A percentile compares a stretch with the other conserved stretches of the same genome.
These are phyloP conservation scores for Hypsopygia costalis DNA, from an alignment of 2,888 invertebrate genomes.

Conservation along the genomic window DNA sequence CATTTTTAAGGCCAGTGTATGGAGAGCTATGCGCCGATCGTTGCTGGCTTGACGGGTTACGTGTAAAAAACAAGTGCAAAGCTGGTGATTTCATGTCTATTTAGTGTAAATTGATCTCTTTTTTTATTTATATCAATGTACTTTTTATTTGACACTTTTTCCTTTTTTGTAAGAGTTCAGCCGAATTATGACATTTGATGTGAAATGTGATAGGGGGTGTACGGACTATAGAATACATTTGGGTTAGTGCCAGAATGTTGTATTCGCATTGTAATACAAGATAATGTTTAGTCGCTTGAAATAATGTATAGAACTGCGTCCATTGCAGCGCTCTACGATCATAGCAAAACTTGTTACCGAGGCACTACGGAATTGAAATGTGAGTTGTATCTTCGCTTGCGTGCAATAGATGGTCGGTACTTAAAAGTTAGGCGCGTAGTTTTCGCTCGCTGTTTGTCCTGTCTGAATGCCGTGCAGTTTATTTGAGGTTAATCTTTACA, in stretches of 20 bases:
- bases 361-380: slow-evolving; percentile 76
- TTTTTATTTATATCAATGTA: too few relatives aligned
- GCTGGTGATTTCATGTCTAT: too few relatives aligned
- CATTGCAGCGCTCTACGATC: slow-evolving; percentile 24
- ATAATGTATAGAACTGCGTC: slow-evolving; percentile 16
- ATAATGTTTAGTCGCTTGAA: too few relatives aligned
- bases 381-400: slow-evolving; percentile 63
- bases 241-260: too few relatives aligned
- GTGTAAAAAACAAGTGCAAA: too few relatives aligned
- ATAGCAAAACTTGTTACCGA: slow-evolving; percentile 39
- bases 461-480: slow-evolving; percentile 15
- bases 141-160: not conserved
- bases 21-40: slow-evolving; percentile 25
- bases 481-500: slow-evolving; percentile 4
- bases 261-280: too few relatives aligned
- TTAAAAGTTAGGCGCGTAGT: slow-evolving; percentile 54
- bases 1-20: slow-evolving; percentile 24
- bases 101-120: too few relatives aligned
- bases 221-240: too few relatives aligned
- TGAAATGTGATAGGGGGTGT: not conserved
- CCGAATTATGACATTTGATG: slow-evolving; percentile 3
- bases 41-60: not conserved
- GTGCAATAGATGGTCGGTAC: slow-evolving; percentile 61
- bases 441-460: slow-evolving; percentile 38
- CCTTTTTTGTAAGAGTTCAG: not conserved